Evolutionary conservation across 2,797 vertebrate species (phyloP).

Genomic region (Tragelaphus eurycerus): DNA sequence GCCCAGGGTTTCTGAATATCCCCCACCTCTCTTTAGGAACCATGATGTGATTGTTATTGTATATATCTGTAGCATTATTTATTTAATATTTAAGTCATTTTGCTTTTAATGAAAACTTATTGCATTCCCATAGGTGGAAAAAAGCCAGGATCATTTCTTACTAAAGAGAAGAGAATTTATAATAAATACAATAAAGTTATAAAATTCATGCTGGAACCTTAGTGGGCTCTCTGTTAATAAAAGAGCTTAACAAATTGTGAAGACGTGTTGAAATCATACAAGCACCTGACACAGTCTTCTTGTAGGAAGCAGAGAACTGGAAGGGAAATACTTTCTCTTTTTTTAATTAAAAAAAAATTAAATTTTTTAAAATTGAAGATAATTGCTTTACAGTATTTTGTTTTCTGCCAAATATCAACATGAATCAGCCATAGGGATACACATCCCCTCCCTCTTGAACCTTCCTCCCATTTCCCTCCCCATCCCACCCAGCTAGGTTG

Average conservation of each 20-base stretch:
- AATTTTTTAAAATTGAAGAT: neutral
- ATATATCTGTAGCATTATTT: neutral
- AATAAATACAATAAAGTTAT: neutral
- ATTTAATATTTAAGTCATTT: slow-evolving; percentile 26
- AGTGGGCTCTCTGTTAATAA: neutral
- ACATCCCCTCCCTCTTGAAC: neutral
- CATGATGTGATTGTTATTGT: neutral
- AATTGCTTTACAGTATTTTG: neutral
- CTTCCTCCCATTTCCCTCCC: neutral
- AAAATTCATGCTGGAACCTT: neutral
- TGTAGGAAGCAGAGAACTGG: neutral
- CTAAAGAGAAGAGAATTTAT: neutral
- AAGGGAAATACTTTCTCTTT: neutral
- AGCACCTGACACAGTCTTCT: neutral
- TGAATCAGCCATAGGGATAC: neutral
- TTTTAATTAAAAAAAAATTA: neutral
- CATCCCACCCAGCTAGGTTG: neutral
- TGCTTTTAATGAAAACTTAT: slow-evolving; percentile 27
- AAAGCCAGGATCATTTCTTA: neutral
- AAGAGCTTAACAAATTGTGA: neutral
- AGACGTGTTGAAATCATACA: neutral
- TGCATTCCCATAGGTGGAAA: neutral
- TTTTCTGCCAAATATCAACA: neutral
- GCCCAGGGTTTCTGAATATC: neutral
- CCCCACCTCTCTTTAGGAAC: neutral